Evolutionary conservation across 2,888 invertebrate species (phyloP).

Genomic region (Microctonus aethiopoides): DNA sequence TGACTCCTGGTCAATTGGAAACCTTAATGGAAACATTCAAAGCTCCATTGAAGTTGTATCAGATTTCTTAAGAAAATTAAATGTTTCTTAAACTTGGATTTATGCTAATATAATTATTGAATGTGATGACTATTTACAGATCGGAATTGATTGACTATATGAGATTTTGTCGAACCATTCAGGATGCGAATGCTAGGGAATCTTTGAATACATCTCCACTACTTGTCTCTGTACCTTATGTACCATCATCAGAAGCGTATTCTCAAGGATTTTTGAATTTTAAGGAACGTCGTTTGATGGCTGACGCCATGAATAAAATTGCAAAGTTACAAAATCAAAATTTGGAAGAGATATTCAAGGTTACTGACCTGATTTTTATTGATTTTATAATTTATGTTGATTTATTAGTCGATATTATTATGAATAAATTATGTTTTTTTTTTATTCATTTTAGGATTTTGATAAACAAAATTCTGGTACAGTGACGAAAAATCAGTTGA

Average conservation of each 20-base stretch:
- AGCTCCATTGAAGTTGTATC: constrained; percentile 47
- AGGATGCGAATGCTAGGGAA: constrained; percentile 77
- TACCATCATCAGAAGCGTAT: constrained; percentile 75
- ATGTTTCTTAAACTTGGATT: not conserved
- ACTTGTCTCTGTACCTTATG: constrained; percentile 76
- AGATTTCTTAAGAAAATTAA: not conserved
- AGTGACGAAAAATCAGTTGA: constrained; percentile 73
- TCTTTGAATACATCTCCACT: constrained; percentile 77
- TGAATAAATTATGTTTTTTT: constrained; percentile 9
- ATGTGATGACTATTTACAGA: constrained; percentile 28
- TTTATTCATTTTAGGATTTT: constrained; percentile 71
- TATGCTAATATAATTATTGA: not conserved
- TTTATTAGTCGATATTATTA: not conserved
- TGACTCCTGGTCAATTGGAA: constrained; percentile 76
- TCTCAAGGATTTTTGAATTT: constrained; percentile 77
- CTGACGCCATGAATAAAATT: constrained; percentile 77
- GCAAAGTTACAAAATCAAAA: constrained; percentile 76
- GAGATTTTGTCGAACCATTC: constrained; percentile 76
- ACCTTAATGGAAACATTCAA: constrained; percentile 77
- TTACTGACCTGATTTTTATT: not conserved
- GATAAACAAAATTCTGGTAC: constrained; percentile 77
- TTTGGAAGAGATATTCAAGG: constrained; percentile 74
- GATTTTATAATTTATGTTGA: not conserved
- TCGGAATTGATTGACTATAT: constrained; percentile 69
- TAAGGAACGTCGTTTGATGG: constrained; percentile 75